These are phyloP conservation scores for Callaeas wilsoni DNA, from an alignment of 2,113 vertebrate species.

Conservation along the genomic window DNA sequence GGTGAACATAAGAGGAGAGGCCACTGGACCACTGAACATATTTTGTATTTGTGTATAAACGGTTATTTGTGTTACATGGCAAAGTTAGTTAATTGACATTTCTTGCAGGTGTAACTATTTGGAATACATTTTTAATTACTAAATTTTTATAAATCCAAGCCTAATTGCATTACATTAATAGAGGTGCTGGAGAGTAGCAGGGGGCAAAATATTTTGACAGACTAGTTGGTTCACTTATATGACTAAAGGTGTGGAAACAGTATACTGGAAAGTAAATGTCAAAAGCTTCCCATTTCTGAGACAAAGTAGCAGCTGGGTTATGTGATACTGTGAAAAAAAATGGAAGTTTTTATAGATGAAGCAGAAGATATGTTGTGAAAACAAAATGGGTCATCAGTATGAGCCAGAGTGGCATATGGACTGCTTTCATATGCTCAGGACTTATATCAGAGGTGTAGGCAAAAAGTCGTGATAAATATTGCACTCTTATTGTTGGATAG, in stretches of 20 bases:
- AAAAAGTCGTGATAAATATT: not conserved
- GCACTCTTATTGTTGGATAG: not conserved
- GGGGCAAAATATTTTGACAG: slow-evolving; percentile 8
- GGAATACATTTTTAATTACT: not conserved
- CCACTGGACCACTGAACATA: not conserved
- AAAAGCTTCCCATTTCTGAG: not conserved
- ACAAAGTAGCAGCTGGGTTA: slow-evolving; percentile 3
- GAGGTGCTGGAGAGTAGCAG: not conserved
- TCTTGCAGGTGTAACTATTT: not conserved
- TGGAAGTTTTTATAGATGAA: not conserved
- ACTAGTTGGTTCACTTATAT: not conserved
- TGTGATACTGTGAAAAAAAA: not conserved
- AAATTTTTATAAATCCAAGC: not conserved
- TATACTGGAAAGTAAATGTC: not conserved
- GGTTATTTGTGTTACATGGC: not conserved
- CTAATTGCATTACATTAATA: not conserved
- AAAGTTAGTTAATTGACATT: not conserved
- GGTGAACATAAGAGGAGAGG: not conserved
- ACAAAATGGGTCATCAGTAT: not conserved
- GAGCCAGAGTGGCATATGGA: not conserved
- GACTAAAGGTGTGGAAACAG: not conserved
- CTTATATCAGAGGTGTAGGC: not conserved
- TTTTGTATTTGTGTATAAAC: not conserved
- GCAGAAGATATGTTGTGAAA: not conserved
- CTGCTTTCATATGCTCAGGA: not conserved